phyloP scores from a whole-genome alignment of 2,113 vertebrate species.

The Marcusenius ussheri region DNA sequence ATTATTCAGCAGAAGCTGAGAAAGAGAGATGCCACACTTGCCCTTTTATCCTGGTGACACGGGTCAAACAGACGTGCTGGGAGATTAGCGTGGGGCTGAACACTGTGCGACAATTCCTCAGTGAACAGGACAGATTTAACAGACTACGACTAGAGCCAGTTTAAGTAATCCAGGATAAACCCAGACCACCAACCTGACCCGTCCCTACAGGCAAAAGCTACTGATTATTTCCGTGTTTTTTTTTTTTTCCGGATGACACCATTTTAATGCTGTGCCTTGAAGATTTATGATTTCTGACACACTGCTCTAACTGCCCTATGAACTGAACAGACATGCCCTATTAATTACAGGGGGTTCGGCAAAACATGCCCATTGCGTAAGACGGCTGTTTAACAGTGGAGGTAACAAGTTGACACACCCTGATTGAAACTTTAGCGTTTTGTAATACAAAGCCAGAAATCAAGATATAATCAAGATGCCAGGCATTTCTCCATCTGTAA shows the following conservation, averaged over 20 bases:
- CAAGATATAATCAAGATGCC: neutral
- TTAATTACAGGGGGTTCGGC: neutral
- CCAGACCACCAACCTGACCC: neutral
- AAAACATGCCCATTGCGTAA: neutral
- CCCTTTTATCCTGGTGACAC: neutral
- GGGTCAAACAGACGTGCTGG: neutral
- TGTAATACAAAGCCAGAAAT: neutral
- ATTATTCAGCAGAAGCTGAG: slow-evolving; percentile 11
- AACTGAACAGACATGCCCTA: neutral
- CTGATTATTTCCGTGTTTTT: neutral
- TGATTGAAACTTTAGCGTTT: neutral
- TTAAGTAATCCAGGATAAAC: neutral
- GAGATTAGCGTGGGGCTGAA: neutral
- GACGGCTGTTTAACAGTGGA: neutral
- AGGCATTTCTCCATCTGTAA: neutral
- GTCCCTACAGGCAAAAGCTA: neutral
- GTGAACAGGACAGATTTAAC: neutral
- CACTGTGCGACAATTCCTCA: neutral
- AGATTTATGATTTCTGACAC: neutral
- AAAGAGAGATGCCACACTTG: neutral
- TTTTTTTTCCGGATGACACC: neutral
- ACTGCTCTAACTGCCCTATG: neutral
- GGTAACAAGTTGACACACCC: neutral
- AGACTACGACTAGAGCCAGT: neutral
- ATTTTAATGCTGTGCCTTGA: neutral